phyloP scores from a whole-genome alignment of 2,797 vertebrate genomes.

The Gymnodraco acuticeps region DNA sequence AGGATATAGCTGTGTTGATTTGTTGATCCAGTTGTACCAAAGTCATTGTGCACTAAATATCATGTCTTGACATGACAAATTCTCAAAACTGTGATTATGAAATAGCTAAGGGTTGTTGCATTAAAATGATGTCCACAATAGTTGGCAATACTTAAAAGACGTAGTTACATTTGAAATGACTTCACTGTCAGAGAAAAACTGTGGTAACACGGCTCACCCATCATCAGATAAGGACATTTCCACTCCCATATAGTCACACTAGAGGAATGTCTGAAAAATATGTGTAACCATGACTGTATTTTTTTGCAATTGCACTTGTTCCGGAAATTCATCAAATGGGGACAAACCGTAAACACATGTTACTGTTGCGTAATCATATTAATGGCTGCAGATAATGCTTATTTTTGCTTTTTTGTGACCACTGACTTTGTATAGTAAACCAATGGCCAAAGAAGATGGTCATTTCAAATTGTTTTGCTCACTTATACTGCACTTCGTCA shows the following conservation, averaged over 20 bases:
- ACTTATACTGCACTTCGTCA: constrained; percentile 23
- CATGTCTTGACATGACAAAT: constrained; percentile 18
- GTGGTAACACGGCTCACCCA: constrained; percentile 47
- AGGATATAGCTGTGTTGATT: neutral
- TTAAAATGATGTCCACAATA: neutral
- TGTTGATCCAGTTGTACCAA: neutral
- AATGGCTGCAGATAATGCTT: neutral
- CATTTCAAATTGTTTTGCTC: neutral
- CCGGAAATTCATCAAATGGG: neutral
- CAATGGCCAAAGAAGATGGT: neutral
- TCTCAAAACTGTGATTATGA: constrained; percentile 2
- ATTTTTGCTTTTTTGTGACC: neutral
- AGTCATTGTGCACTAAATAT: neutral
- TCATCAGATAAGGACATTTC: constrained; percentile 52
- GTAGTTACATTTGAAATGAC: constrained; percentile 6
- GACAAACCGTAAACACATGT: neutral
- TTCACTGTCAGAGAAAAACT: constrained; percentile 30
- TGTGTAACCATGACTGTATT: constrained; percentile 1
- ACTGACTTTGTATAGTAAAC: neutral
- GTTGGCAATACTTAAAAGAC: constrained; percentile 3
- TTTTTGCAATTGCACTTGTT: neutral
- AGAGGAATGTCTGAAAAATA: constrained; percentile 60
- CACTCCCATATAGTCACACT: constrained; percentile 50
- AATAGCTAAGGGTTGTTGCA: constrained; percentile 5
- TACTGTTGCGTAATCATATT: neutral